A percentile compares a stretch with the other conserved stretches of the same genome.
phyloP scores from a whole-genome alignment of 2,797 vertebrate genomes.

The Telmatherina bonti region DNA sequence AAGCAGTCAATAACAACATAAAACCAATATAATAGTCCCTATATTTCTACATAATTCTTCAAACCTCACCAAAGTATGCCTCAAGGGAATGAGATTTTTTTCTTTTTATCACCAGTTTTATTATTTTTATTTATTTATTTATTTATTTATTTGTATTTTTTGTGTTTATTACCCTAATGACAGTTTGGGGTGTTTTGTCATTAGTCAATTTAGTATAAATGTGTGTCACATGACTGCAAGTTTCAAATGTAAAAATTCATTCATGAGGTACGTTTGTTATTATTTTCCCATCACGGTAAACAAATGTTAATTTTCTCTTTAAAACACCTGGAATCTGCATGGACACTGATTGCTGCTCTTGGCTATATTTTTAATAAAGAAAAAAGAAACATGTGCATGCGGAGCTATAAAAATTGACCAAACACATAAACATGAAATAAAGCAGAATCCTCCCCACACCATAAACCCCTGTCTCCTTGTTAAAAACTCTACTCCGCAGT shows the following conservation, averaged over 20 bases:
- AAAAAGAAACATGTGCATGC: conserved; percentile 10
- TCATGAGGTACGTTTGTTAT: neutral
- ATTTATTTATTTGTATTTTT: too few species aligned
- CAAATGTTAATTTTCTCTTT: neutral
- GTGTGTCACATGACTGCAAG: neutral
- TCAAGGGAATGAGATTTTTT: neutral
- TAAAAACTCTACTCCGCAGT: conserved; percentile 68
- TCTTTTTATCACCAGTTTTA: neutral
- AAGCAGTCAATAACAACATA: too few species aligned
- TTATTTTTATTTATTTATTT: too few species aligned
- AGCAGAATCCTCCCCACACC: conserved; percentile 50
- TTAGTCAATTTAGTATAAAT: neutral
- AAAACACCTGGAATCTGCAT: neutral
- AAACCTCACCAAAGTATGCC: neutral
- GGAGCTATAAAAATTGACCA: conserved; percentile 47
- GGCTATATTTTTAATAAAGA: conserved; percentile 1
- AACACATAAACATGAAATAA: conserved; percentile 65
- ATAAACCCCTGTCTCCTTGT: conserved; percentile 64
- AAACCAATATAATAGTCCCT: too few species aligned
- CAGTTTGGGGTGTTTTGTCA: neutral
- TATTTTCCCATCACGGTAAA: too few species aligned
- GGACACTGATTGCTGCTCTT: neutral
- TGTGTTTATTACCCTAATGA: neutral
- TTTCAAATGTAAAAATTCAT: neutral
- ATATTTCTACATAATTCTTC: too few species aligned